Conservation (phyloP, 2,888 invertebrate species). For the Agriopis marginaria region DNA sequence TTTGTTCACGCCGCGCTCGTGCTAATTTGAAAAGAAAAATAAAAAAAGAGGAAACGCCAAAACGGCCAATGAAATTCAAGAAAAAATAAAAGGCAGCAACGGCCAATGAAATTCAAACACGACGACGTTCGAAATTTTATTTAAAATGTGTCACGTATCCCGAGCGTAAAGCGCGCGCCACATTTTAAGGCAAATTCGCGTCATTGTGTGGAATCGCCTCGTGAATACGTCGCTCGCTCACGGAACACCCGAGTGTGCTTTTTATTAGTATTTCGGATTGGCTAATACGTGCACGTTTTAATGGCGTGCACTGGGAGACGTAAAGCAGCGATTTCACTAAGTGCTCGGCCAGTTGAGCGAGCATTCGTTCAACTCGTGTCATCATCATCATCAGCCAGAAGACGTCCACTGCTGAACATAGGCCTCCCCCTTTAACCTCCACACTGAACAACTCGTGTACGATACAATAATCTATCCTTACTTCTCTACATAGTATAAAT, state of each 20-base stretch:
- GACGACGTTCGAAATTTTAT: slow-evolving; percentile 49
- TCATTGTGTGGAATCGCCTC: slow-evolving; percentile 45
- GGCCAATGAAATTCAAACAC: slow-evolving; percentile 45
- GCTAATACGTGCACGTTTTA: slow-evolving; percentile 37
- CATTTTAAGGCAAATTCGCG: slow-evolving; percentile 53
- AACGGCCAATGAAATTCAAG: slow-evolving; percentile 26
- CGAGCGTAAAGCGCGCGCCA: slow-evolving; percentile 47
- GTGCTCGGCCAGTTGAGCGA: too few species aligned
- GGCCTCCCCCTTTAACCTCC: too few species aligned
- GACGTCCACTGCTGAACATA: too few species aligned
- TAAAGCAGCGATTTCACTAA: neutral
- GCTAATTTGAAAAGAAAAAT: neutral
- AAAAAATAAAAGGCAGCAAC: slow-evolving; percentile 37
- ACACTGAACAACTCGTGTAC: too few species aligned
- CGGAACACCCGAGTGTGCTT: slow-evolving; percentile 31
- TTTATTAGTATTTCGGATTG: slow-evolving; percentile 42
- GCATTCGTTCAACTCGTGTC: too few species aligned
- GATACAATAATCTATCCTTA: too few species aligned
- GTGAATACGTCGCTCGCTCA: slow-evolving; percentile 47
- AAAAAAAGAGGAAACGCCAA: slow-evolving; percentile 31
- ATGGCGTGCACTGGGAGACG: slow-evolving; percentile 17
- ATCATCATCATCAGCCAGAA: too few species aligned
- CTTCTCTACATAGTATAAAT: too few species aligned
- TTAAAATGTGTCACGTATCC: slow-evolving; percentile 55
- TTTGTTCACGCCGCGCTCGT: neutral